A percentile compares a stretch with the other conserved stretches of the same genome.
These are phyloP conservation scores for Gadus chalcogrammus DNA, from an alignment of 2,113 vertebrate species.

Conservation along the genomic window DNA sequence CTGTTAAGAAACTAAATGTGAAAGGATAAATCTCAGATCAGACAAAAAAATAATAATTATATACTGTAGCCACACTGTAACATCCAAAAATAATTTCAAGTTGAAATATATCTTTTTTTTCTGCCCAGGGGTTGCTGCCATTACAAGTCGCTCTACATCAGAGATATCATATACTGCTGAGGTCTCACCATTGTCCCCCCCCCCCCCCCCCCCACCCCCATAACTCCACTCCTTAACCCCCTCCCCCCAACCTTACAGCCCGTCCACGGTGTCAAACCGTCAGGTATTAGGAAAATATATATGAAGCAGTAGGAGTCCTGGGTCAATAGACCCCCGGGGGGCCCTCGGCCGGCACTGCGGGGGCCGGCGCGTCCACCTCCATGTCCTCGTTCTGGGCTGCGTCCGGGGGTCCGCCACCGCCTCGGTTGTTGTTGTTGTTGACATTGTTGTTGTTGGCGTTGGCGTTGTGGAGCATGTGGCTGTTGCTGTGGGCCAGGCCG, in stretches of 20 bases:
- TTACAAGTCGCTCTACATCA: conserved; percentile 51
- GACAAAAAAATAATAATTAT: conserved; percentile 72
- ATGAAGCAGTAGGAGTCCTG: conserved; percentile 14
- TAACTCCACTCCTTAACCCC: conserved; percentile 16
- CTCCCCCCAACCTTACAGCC: conserved; percentile 21
- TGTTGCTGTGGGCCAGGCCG: conserved; percentile 79
- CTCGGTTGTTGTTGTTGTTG: conserved; percentile 52
- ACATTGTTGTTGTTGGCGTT: conserved; percentile 74
- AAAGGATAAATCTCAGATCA: conserved; percentile 81
- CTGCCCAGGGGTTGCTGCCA: conserved; percentile 71
- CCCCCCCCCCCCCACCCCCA: conserved; percentile 19
- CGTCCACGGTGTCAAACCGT: conserved; percentile 66
- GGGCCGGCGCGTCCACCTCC: conserved; percentile 22
- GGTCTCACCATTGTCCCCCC: conserved; percentile 69
- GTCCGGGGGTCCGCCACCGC: conserved; percentile 31
- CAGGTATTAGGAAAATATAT: conserved; percentile 41
- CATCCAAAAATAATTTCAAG: conserved; percentile 81
- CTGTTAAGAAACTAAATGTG: conserved; percentile 80
- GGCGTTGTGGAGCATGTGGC: conserved; percentile 72
- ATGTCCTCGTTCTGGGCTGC: conserved; percentile 5
- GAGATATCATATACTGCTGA: conserved; percentile 76
- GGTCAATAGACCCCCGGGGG: conserved; percentile 76
- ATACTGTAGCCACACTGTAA: conserved; percentile 79
- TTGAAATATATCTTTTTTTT: conserved; percentile 76
- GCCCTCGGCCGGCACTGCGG: conserved; percentile 12